Conservation (phyloP, 2,888 invertebrate genomes). For the Parnassius glacialis region DNA sequence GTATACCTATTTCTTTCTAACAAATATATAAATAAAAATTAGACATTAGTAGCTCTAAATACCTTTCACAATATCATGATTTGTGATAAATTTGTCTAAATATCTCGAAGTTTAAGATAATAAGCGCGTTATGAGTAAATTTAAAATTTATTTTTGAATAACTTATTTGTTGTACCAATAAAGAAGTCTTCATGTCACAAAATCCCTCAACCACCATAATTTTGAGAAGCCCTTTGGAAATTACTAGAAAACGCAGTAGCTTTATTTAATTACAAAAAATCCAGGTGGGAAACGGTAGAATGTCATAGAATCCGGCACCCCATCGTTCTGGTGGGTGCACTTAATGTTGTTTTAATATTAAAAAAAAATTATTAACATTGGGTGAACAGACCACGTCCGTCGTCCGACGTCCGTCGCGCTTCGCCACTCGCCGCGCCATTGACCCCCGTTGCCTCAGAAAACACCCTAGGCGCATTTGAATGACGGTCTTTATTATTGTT, state of each 20-base stretch:
- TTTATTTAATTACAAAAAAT: neutral
- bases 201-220: no score
- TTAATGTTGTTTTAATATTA: no score
- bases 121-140: no score
- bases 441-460: slow-evolving; percentile 37
- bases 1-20: no score
- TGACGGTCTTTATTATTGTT: neutral
- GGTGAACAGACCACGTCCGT: slow-evolving; percentile 41
- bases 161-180: no score
- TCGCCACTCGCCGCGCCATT: slow-evolving; percentile 51
- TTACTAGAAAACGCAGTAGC: neutral
- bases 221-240: no score
- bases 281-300: neutral
- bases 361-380: no score
- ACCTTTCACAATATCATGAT: no score
- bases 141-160: no score
- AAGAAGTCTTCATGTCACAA: no score
- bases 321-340: slow-evolving; percentile 56
- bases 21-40: no score
- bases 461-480: slow-evolving; percentile 24
- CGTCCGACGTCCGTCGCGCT: slow-evolving; percentile 49
- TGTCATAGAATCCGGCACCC: slow-evolving; percentile 43
- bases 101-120: neutral
- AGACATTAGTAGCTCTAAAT: no score
- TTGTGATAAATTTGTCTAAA: neutral